Conservation (phyloP, 2,888 invertebrate genomes). For the Volucella inflata region DNA sequence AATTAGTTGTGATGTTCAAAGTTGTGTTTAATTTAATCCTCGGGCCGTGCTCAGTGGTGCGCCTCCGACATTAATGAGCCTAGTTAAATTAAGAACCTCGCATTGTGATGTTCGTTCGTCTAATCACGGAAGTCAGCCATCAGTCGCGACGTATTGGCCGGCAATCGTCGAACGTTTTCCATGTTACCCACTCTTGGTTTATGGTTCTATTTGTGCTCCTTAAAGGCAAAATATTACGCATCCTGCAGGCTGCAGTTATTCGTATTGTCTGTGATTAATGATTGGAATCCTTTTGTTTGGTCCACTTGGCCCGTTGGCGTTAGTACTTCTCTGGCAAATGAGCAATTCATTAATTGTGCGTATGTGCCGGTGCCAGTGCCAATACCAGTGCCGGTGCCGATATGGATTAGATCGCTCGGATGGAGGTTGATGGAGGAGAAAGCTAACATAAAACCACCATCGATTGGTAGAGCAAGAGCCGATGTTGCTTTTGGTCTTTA, state of each 20-base stretch:
- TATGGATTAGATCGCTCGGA: not conserved
- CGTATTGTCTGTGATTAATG: conserved; percentile 66
- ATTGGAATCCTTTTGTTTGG: conserved; percentile 68
- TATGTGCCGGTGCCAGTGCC: conserved; percentile 10
- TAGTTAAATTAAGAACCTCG: conserved; percentile 71
- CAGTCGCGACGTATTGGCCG: conserved; percentile 13
- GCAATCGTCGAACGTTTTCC: conserved; percentile 28
- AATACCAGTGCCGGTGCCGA: no score
- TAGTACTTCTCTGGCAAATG: conserved; percentile 39
- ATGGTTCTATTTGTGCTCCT: no score
- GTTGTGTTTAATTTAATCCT: conserved; percentile 75
- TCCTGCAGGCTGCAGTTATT: conserved; percentile 63
- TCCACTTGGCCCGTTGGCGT: conserved; percentile 22
- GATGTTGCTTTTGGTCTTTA: conserved; percentile 38
- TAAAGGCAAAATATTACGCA: conserved; percentile 33
- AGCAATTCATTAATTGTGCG: conserved; percentile 59
- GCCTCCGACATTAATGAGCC: conserved; percentile 70
- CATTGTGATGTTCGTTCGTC: conserved; percentile 39
- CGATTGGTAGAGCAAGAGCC: no score
- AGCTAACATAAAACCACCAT: not conserved
- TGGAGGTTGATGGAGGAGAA: not conserved
- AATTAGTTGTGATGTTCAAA: conserved; percentile 75
- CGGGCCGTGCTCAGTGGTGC: conserved; percentile 58
- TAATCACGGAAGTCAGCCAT: conserved; percentile 42
- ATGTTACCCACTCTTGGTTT: conserved; percentile 11